These are phyloP conservation scores for Marronus borbonicus DNA, from an alignment of 2,888 invertebrate genomes.

Conservation along the genomic window DNA sequence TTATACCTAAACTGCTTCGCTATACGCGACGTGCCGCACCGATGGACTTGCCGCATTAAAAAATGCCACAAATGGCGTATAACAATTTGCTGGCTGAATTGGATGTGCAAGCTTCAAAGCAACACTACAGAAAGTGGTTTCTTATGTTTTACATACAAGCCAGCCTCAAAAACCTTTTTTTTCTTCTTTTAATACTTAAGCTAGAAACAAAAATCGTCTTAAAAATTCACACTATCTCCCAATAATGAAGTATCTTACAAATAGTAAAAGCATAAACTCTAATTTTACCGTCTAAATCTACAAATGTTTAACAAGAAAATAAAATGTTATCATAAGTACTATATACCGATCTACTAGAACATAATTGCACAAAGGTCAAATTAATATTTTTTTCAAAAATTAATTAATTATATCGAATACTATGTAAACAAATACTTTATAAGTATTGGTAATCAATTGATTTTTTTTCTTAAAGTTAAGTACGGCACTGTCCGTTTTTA, in stretches of 20 bases:
- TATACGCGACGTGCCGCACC: conserved; percentile 46
- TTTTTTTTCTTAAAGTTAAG: conserved; percentile 19
- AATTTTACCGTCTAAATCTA: conserved; percentile 51
- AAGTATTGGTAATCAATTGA: conserved; percentile 28
- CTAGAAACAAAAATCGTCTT: conserved; percentile 46
- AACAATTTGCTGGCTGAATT: conserved; percentile 63
- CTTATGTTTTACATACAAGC: conserved; percentile 61
- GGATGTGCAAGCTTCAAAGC: conserved; percentile 68
- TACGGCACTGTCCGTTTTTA: conserved; percentile 64
- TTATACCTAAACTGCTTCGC: conserved; percentile 38
- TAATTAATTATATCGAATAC: conserved; percentile 33
- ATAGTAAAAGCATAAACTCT: conserved; percentile 56
- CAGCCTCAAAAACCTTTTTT: conserved; percentile 54
- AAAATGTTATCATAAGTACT: conserved; percentile 47
- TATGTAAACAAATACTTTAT: conserved; percentile 45
- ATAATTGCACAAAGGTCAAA: conserved; percentile 51
- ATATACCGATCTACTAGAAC: conserved; percentile 43
- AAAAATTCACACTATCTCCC: conserved; percentile 49
- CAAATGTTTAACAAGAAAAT: conserved; percentile 52
- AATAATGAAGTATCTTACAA: conserved; percentile 56
- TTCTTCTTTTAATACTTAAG: conserved; percentile 54
- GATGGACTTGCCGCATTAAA: conserved; percentile 59
- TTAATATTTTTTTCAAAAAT: conserved; percentile 14
- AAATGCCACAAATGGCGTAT: conserved; percentile 62
- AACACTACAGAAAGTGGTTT: conserved; percentile 62